Base-by-base conservation (phyloP, 2,888 invertebrate species). In the Ptilodon capucinus region DNA sequence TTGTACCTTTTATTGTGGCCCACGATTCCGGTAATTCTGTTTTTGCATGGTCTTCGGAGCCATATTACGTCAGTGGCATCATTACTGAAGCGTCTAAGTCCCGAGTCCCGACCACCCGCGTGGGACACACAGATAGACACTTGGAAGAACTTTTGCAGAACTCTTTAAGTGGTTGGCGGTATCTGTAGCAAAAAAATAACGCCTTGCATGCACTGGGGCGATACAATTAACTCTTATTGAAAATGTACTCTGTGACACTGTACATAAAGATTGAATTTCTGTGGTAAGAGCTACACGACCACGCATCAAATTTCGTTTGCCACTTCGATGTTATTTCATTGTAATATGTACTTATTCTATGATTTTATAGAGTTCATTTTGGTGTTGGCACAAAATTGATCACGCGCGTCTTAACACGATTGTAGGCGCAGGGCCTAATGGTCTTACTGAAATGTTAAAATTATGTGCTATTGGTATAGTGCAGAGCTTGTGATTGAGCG, bases 61-160 rank as follows among this genome's bases (percentile, higher is more conserved):
- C 76, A 74, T 66, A 75, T 82, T 82, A 80, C 80, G 79, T 80
- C 79, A 80, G 74, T 68, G 70, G 64, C 74, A 66, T 81, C 83
- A 84, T 87, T 86, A 86, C 85, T 83, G 81, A 76, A 83, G 78
- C 76, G 79, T 84, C 77, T 78, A 68, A 63, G 66, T 67, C 60
- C 60, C 76, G 87, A 63, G 66, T 67, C 60, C 60, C 76, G 87
- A 84, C 88, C 89, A 87, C 86, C 87, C 86, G 82, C 63, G 50
- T 48, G 72, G 64, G 81, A 83, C 83, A 82, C 70, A 86, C 81
- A 59, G 83, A 54, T 67, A 54, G 54, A 61, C 62, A 68, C 73
- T 73, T 75, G 59, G 61, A 57, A 71, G 65, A 77, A 76, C 79
- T 73, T 61, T 51, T 60, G 48, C 45, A 32, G 40, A 11, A 17